Conservation (phyloP, 2,113 vertebrate genomes). For the Nansenia antarctica region DNA sequence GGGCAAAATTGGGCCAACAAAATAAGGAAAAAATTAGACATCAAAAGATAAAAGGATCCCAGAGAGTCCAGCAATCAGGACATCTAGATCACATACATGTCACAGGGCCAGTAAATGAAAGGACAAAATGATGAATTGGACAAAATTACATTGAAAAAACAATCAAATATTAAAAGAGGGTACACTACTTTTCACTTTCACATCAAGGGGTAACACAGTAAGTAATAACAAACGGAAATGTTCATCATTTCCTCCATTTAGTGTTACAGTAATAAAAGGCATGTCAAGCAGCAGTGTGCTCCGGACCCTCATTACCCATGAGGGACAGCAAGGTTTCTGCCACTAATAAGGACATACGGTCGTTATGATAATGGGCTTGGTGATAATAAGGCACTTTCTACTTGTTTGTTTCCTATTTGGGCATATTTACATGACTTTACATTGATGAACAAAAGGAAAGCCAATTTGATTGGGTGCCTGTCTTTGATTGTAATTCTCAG, state of each 20-base stretch:
- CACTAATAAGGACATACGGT: slow-evolving; percentile 76
- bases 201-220: slow-evolving; percentile 71
- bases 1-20: slow-evolving; percentile 57
- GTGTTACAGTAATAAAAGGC: slow-evolving; percentile 79
- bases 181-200: slow-evolving; percentile 67
- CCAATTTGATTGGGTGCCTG: slow-evolving; percentile 50
- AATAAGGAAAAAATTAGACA: slow-evolving; percentile 61
- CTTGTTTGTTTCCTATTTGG: slow-evolving; percentile 71
- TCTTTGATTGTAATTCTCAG: slow-evolving; percentile 65
- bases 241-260: slow-evolving; percentile 80
- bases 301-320: slow-evolving; percentile 54
- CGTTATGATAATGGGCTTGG: slow-evolving; percentile 70
- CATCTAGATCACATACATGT: slow-evolving; percentile 70
- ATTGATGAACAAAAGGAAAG: slow-evolving; percentile 49
- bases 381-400: slow-evolving; percentile 73
- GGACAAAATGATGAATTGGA: slow-evolving; percentile 79
- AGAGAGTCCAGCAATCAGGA: slow-evolving; percentile 67
- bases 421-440: slow-evolving; percentile 59
- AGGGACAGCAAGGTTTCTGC: slow-evolving; percentile 63
- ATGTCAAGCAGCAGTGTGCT: slow-evolving; percentile 60
- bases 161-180: slow-evolving; percentile 84
- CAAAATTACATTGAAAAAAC: slow-evolving; percentile 75
- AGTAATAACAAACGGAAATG: slow-evolving; percentile 70
- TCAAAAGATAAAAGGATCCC: slow-evolving; percentile 69
- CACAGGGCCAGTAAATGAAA: slow-evolving; percentile 70